Evolutionary conservation across 2,888 invertebrate genomes (phyloP), one percentile per base, ranked within the genome.

Genomic region (Digitonthophagus gazella): DNA sequence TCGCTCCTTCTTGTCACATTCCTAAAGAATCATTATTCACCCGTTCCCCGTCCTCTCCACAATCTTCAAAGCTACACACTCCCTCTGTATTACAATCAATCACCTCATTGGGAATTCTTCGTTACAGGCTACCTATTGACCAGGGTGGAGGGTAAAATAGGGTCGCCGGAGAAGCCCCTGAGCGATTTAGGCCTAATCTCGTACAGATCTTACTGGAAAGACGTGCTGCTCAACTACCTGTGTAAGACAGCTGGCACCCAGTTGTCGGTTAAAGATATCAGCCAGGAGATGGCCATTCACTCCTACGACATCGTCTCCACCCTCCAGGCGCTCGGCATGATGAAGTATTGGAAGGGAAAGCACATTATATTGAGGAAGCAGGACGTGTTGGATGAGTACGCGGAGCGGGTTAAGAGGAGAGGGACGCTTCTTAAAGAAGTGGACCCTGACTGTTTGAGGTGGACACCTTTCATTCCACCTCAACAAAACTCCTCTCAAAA

Each of bases 261-360:
- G 71, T 88, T 98, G 67, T 94, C 93, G 78, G 95, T 98, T 76
- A 93, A 97, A 84, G 95, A 95, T 85, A 87, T 93, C 75, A 91
- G 92, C 79, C 89, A 95, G 81, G 96, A 97, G 85, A 93, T 97
- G 86, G 97, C 97, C 15, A 96, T 98, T 75, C 96, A 97, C 78
- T 93, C 96, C 0, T 97, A 97, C 80, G 99, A 99, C 82, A 97
- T 99, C 72, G 96, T 98, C 18, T 97, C 97, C 74, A 99, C 99
- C 2, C 85, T 99, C 57, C 97, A 98, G 56, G 96, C 96, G 15
- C 86, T 98, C 73, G 97, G 97, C 4, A 95, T 98, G 89, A 93
- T 98, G 91, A 98, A 98, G 84, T 98, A 98, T 82, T 98, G 98
- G 97, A 98, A 98, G 84, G 97, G 97, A 71, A 96, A 97, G 82